Base-by-base conservation (phyloP, 2,888 invertebrate genomes). In the Zeuzera pyrina region DNA sequence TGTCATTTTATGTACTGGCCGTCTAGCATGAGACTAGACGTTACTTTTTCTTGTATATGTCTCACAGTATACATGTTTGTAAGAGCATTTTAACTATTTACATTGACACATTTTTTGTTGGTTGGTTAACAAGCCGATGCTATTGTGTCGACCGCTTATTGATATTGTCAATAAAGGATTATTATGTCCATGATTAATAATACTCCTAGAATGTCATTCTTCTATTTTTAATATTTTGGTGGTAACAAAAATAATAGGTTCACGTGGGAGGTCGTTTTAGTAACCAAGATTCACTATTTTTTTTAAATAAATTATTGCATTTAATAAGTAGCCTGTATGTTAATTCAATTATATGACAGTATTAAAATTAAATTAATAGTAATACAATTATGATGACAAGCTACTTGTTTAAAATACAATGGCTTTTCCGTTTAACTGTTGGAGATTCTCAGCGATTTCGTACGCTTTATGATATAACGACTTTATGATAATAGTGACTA, bases 21-120 rank as follows among this genome's bases (percentile, higher is more conserved):
- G 34, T 38, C 35, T 32, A 31, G 13, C 26, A 35, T 30, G 35
- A 10, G 31, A 26, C 35, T 19, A 31, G 32, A 12, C 28, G 12
- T 25, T 22, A 32, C 25, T 53, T 40, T 53, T 41, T 41, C 50
- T 60, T 47, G 52, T 42, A 53, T 69, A 63, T 68, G 62, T 57
- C 47, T 42, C 52, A 52, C 44, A 52, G 52, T 48, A 48, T 50
- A 44, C 49, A 39, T 50, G 55, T 60, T 54, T 53, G 57, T 54
- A 51, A 56, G 55, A 43, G 47, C 51, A 61, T 54, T 51, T 57
- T 48, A 45, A 51, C 48, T 69, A 55, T 77, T 74, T 72, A 68
- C 64, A 61, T 64, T 78, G 69, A 73, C 77, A 76, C 62, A 60
- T 76, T 78, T 77, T 73, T 74, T 72, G 63, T 65, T 57, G 40